Evolutionary conservation across 2,888 invertebrate genomes (phyloP).

Genomic region (Hydraecia micacea): DNA sequence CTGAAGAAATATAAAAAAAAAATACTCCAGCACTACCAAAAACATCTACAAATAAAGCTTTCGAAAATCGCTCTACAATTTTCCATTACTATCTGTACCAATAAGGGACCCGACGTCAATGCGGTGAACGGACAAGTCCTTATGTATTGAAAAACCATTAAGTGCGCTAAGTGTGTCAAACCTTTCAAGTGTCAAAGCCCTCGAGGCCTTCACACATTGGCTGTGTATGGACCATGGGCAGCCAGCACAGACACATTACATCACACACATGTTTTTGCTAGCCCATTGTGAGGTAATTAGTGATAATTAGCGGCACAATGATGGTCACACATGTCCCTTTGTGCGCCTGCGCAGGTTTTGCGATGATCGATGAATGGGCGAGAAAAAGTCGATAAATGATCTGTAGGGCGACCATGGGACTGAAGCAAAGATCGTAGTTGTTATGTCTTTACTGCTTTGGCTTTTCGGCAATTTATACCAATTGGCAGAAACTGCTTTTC

Average conservation of each 20-base stretch:
- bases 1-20: neutral
- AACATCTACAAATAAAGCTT: constrained; percentile 1
- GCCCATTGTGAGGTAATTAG: constrained; percentile 52
- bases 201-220: constrained; percentile 44
- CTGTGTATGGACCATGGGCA: constrained; percentile 21
- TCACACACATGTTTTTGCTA: constrained; percentile 54
- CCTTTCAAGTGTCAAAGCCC: constrained; percentile 59
- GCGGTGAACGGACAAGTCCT: constrained; percentile 32
- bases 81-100: constrained; percentile 1
- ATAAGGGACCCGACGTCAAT: constrained; percentile 26
- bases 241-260: constrained; percentile 36
- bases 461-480: neutral
- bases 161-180: constrained; percentile 58
- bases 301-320: constrained; percentile 55
- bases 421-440: neutral
- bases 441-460: neutral
- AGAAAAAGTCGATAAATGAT: constrained; percentile 52
- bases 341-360: constrained; percentile 53
- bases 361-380: constrained; percentile 54
- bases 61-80: neutral
- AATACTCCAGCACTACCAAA: neutral
- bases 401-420: constrained; percentile 33
- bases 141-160: constrained; percentile 50
- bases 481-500: neutral
- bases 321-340: constrained; percentile 58